phyloP scores from a whole-genome alignment of 2,113 vertebrate genomes.

The Leptobrachium ailaonicum region DNA sequence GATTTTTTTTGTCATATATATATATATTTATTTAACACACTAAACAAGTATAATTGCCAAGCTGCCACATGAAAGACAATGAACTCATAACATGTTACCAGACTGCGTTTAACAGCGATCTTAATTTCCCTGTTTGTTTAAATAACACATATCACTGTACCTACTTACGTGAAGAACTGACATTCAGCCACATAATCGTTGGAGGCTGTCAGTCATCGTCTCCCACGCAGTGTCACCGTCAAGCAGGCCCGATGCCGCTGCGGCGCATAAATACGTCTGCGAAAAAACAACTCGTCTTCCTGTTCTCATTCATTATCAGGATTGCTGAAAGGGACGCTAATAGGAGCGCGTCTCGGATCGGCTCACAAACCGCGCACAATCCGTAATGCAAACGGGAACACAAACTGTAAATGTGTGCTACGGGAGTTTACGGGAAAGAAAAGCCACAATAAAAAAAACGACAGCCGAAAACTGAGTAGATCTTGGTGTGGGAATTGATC shows the following conservation, averaged over 20 bases:
- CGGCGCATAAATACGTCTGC: constrained; percentile 21
- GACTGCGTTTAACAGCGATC: not conserved
- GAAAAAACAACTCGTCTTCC: constrained; percentile 13
- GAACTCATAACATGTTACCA: not conserved
- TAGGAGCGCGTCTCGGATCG: not conserved
- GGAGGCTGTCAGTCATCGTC: constrained; percentile 27
- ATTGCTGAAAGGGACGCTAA: constrained; percentile 21
- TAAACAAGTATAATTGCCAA: too few relatives aligned
- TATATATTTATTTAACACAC: too few relatives aligned
- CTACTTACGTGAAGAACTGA: constrained; percentile 1
- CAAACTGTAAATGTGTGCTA: not conserved
- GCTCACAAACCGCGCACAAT: too few relatives aligned
- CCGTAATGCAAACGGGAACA: not conserved
- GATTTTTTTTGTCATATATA: too few relatives aligned
- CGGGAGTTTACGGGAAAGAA: not conserved
- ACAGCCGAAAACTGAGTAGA: too few relatives aligned
- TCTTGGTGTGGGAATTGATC: too few relatives aligned
- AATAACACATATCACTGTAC: not conserved
- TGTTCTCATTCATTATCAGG: constrained; percentile 28
- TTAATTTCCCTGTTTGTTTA: not conserved
- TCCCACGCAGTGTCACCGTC: constrained; percentile 7
- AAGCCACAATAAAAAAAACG: too few relatives aligned
- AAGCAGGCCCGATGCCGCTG: not conserved
- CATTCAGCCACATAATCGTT: not conserved
- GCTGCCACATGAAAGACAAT: not conserved